These are phyloP conservation scores for Chironomus striatipennis DNA, from an alignment of 1,140 invertebrate genomes.

Conservation along the genomic window DNA sequence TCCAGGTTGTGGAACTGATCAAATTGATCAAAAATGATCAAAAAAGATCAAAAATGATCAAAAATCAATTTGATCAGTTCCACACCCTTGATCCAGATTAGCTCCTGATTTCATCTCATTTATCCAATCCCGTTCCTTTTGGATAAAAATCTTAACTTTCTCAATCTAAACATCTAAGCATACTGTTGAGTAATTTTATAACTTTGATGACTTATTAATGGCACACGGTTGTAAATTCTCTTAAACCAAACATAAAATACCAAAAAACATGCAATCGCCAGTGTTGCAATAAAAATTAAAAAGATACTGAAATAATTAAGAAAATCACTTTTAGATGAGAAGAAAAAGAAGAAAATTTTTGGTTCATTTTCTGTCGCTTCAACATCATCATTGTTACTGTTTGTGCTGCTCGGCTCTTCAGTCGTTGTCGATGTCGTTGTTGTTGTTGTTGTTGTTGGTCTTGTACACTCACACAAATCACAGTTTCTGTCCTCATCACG, in stretches of 20 bases:
- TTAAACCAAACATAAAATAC: neutral
- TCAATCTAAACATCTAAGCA: neutral
- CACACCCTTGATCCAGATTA: too few relatives aligned
- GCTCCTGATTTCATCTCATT: too few relatives aligned
- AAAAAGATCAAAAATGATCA: too few relatives aligned
- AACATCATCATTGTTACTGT: neutral
- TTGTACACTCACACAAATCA: neutral
- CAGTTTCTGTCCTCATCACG: neutral
- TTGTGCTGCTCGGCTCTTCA: neutral
- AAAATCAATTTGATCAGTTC: too few relatives aligned
- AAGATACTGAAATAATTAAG: neutral
- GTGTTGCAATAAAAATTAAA: neutral
- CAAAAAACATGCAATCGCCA: neutral
- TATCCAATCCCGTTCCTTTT: too few relatives aligned
- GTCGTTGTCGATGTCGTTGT: neutral
- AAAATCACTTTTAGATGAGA: neutral
- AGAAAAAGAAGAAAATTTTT: conserved; percentile 2
- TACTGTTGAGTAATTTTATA: neutral
- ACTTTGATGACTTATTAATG: neutral
- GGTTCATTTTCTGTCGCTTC: neutral
- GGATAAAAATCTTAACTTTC: too few relatives aligned
- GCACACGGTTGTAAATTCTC: neutral
- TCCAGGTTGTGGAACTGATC: too few relatives aligned
- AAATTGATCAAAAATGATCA: too few relatives aligned
- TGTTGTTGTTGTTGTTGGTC: neutral